Evolutionary conservation across 2,113 vertebrate genomes (phyloP).

Genomic region (Pomatorhinus ruficollis): DNA sequence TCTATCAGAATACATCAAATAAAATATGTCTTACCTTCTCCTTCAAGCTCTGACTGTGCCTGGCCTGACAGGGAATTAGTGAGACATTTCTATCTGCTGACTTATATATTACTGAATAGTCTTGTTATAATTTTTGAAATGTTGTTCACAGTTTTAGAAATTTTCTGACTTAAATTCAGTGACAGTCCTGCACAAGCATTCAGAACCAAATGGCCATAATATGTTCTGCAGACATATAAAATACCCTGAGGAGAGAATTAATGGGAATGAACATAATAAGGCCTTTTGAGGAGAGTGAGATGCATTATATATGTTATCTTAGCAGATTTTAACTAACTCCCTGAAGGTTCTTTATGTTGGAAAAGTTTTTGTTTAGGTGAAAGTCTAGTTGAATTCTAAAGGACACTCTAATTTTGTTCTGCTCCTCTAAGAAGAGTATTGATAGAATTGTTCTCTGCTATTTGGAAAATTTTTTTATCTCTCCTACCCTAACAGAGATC

Average conservation of each 20-base stretch:
- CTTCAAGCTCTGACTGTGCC: not conserved
- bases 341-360: conserved; percentile 47
- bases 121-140: not conserved
- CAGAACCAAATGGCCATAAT: conserved; percentile 63
- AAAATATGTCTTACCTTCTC: not conserved
- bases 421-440: not conserved
- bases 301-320: conserved; percentile 65
- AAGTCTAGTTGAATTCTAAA: conserved; percentile 51
- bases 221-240: conserved; percentile 69
- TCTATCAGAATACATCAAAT: not conserved
- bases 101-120: conserved; percentile 6
- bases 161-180: conserved; percentile 58
- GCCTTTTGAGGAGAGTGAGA: conserved; percentile 57
- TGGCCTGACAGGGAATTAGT: not conserved
- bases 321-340: conserved; percentile 58
- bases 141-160: conserved; percentile 23
- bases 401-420: not conserved
- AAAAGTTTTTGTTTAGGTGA: conserved; percentile 57
- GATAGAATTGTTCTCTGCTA: not conserved
- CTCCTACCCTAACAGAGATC: not conserved
- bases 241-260: conserved; percentile 67
- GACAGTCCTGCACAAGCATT: conserved; percentile 57
- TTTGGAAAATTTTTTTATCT: not conserved
- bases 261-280: conserved; percentile 70
- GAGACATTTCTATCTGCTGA: conserved; percentile 8